Evolutionary conservation across 2,113 vertebrate genomes (phyloP).

Genomic region (Donacobius atricapilla): DNA sequence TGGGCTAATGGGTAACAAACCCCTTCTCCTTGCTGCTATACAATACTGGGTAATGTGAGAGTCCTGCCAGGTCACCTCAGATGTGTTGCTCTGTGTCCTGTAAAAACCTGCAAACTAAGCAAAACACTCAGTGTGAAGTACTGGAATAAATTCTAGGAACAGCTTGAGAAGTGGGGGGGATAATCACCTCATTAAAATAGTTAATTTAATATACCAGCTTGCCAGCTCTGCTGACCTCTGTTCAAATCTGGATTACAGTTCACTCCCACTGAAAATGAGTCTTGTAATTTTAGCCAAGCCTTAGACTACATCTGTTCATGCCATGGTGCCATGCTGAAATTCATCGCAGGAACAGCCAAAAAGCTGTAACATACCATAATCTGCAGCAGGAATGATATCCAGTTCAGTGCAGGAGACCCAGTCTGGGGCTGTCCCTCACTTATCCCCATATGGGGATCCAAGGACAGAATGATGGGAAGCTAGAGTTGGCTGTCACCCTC

Average conservation of each 20-base stretch:
- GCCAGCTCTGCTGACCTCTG: neutral
- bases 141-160: neutral
- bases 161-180: neutral
- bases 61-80: neutral
- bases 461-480: neutral
- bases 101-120: neutral
- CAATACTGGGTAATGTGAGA: neutral
- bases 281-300: conserved; percentile 2
- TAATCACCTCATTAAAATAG: neutral
- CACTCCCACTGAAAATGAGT: conserved; percentile 3
- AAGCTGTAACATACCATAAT: neutral
- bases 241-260: conserved; percentile 33
- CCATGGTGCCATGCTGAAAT: neutral
- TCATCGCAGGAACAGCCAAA: neutral
- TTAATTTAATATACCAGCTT: neutral
- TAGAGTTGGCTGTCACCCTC: neutral
- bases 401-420: neutral
- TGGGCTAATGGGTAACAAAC: neutral
- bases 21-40: neutral
- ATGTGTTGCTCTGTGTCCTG: neutral
- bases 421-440: neutral
- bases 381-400: neutral
- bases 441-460: neutral
- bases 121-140: neutral
- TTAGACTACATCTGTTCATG: neutral